These are phyloP conservation scores for Scolopax mira DNA, from an alignment of 2,113 vertebrate genomes.

Conservation along the genomic window DNA sequence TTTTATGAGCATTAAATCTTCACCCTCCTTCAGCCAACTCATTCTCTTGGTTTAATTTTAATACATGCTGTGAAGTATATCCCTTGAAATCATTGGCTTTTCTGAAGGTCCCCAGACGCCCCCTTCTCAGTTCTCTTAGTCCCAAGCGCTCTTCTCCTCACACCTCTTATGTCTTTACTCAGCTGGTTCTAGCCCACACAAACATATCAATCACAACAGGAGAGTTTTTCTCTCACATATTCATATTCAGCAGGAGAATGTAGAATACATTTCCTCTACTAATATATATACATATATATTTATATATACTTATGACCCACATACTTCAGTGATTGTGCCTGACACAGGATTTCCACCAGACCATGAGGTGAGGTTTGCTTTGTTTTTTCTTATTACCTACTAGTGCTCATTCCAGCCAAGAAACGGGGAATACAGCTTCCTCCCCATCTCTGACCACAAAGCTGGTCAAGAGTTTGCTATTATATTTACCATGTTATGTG, in stretches of 20 bases:
- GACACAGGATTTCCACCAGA: neutral
- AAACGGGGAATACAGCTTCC: neutral
- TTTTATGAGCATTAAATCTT: slow-evolving; percentile 14
- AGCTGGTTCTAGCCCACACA: neutral
- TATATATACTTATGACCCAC: neutral
- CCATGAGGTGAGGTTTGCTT: neutral
- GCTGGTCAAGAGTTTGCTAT: neutral
- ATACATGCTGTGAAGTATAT: neutral
- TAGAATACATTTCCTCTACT: neutral
- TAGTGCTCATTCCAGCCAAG: neutral
- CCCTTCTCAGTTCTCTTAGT: neutral
- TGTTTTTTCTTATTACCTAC: neutral
- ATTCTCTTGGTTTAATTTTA: neutral
- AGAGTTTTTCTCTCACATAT: neutral
- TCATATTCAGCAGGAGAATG: neutral
- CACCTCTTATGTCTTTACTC: neutral
- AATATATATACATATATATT: neutral
- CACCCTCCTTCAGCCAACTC: neutral
- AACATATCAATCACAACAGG: neutral
- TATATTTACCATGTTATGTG: neutral
- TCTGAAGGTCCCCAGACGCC: neutral
- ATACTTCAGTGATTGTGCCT: neutral
- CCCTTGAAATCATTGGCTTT: neutral
- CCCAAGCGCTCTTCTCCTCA: neutral
- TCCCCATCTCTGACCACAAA: neutral